A percentile compares a stretch with the other conserved stretches of the same genome.
Evolutionary conservation across 2,888 invertebrate genomes (phyloP).

Genomic region (Dicranocentrus wangi): DNA sequence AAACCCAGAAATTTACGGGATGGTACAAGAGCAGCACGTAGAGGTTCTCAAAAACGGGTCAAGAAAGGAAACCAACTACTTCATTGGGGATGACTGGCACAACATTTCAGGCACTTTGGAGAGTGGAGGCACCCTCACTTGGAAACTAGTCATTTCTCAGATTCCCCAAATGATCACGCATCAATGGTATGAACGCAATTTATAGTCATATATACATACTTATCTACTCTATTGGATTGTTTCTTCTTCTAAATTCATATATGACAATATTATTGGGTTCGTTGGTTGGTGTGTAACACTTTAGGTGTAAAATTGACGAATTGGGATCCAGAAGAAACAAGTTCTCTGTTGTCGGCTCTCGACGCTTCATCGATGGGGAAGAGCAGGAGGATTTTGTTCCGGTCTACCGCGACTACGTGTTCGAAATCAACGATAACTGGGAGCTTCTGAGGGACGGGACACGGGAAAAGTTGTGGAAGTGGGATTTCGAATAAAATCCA

Average conservation of each 20-base stretch:
- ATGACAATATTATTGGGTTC: no score
- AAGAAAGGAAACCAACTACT: conserved; percentile 53
- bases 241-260: neutral
- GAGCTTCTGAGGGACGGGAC: conserved; percentile 56
- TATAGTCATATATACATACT: neutral
- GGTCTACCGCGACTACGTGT: conserved; percentile 47
- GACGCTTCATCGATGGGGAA: conserved; percentile 28
- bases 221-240: neutral
- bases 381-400: conserved; percentile 20
- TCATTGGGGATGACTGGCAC: conserved; percentile 62
- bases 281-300: neutral
- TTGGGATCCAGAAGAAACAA: conserved; percentile 53
- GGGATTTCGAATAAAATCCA: conserved; percentile 55
- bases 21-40: conserved; percentile 32
- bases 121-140: conserved; percentile 45
- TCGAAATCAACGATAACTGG: conserved; percentile 62
- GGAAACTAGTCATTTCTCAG: conserved; percentile 60
- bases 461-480: conserved; percentile 55
- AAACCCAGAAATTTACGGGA: conserved; percentile 59
- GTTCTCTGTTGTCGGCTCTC: conserved; percentile 48
- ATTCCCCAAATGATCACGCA: conserved; percentile 53
- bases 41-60: conserved; percentile 50
- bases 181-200: conserved; percentile 35
- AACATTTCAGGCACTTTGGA: conserved; percentile 53
- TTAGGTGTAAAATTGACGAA: conserved; percentile 62